Base-by-base conservation (phyloP, 2,113 vertebrate genomes). In the Chlorocebus sabaeus region DNA sequence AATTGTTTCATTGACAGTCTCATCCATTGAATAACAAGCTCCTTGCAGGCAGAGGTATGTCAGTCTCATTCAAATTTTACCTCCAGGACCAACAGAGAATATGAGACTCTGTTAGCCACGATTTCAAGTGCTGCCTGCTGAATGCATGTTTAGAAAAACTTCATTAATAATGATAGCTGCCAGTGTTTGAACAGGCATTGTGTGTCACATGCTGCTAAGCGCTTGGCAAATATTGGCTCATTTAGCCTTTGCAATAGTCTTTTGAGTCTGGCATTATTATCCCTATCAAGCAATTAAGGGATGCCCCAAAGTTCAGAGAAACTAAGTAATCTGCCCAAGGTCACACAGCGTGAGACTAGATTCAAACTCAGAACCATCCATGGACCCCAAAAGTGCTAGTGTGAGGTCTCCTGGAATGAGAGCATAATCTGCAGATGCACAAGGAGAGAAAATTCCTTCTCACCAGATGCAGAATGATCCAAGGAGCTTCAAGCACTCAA, bases 231-330 rank as follows among this genome's bases (percentile, higher is more conserved):
- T 59, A 94, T 0, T 5, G 61, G 43, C 79, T 95, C 48, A 23
- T 61, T 92, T 81, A 72, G 73, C 84, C 64, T 76, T 97, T 35
- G 6, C 68, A 92, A 88, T 95, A 59, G 92, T 90, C 92, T 48
- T 92, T 76, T 70, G 64, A 92, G 72, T 80, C 87, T 84, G 83
- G 57, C 83, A 61, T 85, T 84, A 79, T 92, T 86, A 89, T 73
- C 72, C 32, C 35, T 30, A 40, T 87, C 82, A 95, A 27, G 79
- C 59, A 95, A 97, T 95, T 81, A 95, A 86, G 35, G 22, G 48
- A 94, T 73, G 55, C 72, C 48, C 38, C 23, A 9, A 57, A 95
- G 72, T 89, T 90, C 94, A 96, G 95, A 93, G 87, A 92, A 96
- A 67, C 76, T 76, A 93, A 92, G 93, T 78, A 57, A 92, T 61